Conservation (phyloP, 2,888 invertebrate species). For the Drosophila prostipennis region DNA sequence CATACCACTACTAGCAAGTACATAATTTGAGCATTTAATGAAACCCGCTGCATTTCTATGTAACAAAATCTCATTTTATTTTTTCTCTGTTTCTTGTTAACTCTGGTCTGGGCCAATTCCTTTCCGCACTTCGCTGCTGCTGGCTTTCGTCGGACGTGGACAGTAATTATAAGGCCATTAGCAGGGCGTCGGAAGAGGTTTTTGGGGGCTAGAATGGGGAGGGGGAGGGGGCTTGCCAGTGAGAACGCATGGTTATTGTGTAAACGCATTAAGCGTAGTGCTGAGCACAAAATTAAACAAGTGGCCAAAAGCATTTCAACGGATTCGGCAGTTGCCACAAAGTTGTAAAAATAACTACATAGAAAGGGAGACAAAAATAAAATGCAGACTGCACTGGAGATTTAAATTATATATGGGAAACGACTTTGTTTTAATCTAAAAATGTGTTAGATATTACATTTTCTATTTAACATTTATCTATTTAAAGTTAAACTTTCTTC, state of each 20-base stretch:
- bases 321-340: slow-evolving; percentile 10
- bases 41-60: slow-evolving; percentile 53
- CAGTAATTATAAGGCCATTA: slow-evolving; percentile 79
- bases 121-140: slow-evolving; percentile 44
- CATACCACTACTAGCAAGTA: slow-evolving; percentile 34
- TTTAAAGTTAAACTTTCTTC: background rate
- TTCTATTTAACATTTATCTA: too few species aligned
- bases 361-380: background rate
- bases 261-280: slow-evolving; percentile 79
- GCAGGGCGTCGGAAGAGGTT: slow-evolving; percentile 47
- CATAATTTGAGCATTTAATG: slow-evolving; percentile 66
- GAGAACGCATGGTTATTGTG: slow-evolving; percentile 70
- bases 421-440: background rate
- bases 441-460: background rate
- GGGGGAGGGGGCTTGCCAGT: background rate
- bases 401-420: slow-evolving; percentile 7
- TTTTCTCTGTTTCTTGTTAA: slow-evolving; percentile 46
- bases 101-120: slow-evolving; percentile 56
- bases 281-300: slow-evolving; percentile 70
- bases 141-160: slow-evolving; percentile 61
- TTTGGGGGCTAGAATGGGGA: background rate
- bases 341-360: background rate
- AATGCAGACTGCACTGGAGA: background rate
- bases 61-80: slow-evolving; percentile 36
- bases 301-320: slow-evolving; percentile 43